These are phyloP conservation scores for Halcyon badia DNA, from an alignment of 2,797 vertebrate species.

Conservation along the genomic window DNA sequence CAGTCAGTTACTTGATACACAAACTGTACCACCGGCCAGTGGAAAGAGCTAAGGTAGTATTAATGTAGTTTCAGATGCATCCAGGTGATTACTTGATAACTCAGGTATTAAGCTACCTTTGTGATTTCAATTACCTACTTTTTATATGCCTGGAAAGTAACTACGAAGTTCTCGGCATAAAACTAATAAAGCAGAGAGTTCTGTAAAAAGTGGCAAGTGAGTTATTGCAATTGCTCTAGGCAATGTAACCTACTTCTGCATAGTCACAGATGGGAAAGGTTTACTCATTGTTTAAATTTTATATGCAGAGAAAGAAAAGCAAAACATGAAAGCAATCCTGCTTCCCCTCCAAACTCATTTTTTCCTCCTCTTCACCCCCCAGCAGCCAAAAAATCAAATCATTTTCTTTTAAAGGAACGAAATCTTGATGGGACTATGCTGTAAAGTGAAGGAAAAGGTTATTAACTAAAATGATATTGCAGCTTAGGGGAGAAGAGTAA, in stretches of 20 bases:
- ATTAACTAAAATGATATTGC: conserved; percentile 11
- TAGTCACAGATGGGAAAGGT: neutral
- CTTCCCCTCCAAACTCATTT: neutral
- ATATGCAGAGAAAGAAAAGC: neutral
- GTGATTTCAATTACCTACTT: conserved; percentile 41
- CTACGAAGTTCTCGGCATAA: conserved; percentile 23
- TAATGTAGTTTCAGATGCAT: neutral
- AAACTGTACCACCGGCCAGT: neutral
- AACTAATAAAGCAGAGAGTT: conserved; percentile 45
- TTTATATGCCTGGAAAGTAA: conserved; percentile 11
- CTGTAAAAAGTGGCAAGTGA: neutral
- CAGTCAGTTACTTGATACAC: neutral
- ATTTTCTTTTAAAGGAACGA: neutral
- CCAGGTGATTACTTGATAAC: neutral
- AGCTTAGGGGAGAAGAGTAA: neutral
- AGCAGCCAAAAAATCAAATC: conserved; percentile 11
- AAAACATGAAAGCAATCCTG: neutral
- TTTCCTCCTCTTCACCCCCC: neutral
- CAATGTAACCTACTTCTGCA: conserved; percentile 22
- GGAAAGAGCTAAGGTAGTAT: neutral
- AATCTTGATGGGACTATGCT: neutral
- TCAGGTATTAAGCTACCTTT: neutral
- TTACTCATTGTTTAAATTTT: conserved; percentile 6
- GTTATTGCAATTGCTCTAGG: conserved; percentile 7
- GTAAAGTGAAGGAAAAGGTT: conserved; percentile 1